Conservation (phyloP, 2,113 vertebrate genomes). For the Gavia stellata region DNA sequence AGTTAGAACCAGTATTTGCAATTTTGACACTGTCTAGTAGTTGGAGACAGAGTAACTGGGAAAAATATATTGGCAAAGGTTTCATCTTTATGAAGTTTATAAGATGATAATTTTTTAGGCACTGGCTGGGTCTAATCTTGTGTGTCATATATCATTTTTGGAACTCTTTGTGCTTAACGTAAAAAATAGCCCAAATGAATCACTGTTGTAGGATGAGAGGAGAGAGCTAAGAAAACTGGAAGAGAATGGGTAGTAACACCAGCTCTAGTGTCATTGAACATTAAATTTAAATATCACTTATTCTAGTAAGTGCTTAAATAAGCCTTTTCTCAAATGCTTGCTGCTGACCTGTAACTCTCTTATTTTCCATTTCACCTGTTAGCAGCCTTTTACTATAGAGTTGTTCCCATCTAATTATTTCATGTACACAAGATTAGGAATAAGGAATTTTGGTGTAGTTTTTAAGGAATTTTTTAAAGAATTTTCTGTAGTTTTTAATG, state of each 20-base stretch:
- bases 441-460: background rate
- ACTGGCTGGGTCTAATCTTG: background rate
- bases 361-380: background rate
- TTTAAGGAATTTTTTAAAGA: no score
- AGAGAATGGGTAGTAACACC: background rate
- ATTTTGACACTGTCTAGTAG: background rate
- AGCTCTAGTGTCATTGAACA: background rate
- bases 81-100: conserved; percentile 26
- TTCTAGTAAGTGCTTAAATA: background rate
- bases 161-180: background rate
- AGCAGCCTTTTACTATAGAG: background rate
- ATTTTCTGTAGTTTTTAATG: background rate
- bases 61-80: conserved; percentile 24
- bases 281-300: background rate
- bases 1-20: background rate
- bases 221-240: background rate
- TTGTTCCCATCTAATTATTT: background rate
- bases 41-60: background rate
- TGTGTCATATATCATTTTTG: background rate
- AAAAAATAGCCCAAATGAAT: background rate
- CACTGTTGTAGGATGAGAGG: background rate
- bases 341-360: background rate
- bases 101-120: background rate
- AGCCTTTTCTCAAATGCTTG: background rate
- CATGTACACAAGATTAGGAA: background rate